Evolutionary conservation across 1,140 invertebrate species (phyloP).

Genomic region (Temnothorax curvispinosus): DNA sequence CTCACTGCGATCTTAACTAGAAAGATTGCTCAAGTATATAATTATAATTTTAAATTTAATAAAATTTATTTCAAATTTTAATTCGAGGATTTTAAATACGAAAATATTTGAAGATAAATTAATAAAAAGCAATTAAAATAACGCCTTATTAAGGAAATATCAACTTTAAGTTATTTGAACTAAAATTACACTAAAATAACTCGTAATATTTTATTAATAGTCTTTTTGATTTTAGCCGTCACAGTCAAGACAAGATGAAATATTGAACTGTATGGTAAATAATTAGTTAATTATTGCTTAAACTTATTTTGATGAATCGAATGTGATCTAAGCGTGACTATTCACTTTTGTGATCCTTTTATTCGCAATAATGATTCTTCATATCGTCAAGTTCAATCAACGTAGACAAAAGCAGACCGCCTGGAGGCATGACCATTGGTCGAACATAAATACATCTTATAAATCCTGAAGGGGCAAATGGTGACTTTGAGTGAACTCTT

Average conservation of each 20-base stretch:
- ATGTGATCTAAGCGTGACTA: neutral
- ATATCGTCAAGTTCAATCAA: constrained; percentile 12
- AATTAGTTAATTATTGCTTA: neutral
- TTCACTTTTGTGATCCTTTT: neutral
- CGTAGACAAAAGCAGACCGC: neutral
- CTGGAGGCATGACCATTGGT: neutral
- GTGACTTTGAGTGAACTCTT: neutral
- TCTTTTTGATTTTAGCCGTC: neutral
- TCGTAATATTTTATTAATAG: neutral
- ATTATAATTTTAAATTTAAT: neutral
- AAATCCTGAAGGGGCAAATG: neutral
- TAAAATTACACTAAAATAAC: too few species aligned
- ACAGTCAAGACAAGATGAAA: neutral
- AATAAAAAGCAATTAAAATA: neutral
- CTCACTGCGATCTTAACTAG: neutral
- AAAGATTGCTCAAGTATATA: neutral
- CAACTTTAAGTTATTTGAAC: neutral
- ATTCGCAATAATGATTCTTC: constrained; percentile 7
- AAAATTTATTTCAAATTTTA: neutral
- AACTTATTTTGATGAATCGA: constrained; percentile 4
- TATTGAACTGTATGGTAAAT: neutral
- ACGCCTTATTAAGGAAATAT: neutral
- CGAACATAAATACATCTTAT: neutral
- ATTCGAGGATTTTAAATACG: neutral
- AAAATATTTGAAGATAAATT: neutral